These are phyloP conservation scores for Promerops cafer DNA, from an alignment of 2,113 vertebrate species.

Conservation along the genomic window DNA sequence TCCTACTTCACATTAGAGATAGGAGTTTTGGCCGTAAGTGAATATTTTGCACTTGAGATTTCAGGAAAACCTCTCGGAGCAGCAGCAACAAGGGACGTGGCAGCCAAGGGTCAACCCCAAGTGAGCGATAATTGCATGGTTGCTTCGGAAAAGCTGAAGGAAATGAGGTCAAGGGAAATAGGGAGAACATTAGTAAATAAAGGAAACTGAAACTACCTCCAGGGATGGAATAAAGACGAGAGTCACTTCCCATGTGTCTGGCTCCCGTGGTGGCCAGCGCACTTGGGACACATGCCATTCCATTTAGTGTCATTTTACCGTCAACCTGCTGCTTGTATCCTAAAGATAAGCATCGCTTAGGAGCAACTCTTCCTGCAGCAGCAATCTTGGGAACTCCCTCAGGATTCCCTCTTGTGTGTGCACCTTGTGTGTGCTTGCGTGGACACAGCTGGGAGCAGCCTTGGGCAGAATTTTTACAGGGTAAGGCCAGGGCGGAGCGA, in stretches of 20 bases:
- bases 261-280: constrained; percentile 25
- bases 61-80: not conserved
- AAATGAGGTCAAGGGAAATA: constrained; percentile 66
- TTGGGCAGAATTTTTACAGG: not conserved
- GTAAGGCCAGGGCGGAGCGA: not conserved
- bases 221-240: constrained; percentile 61
- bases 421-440: not conserved
- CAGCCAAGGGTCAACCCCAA: constrained; percentile 25
- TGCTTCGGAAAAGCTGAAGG: constrained; percentile 46
- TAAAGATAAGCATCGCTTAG: constrained; percentile 52
- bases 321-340: constrained; percentile 51
- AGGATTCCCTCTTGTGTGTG: constrained; percentile 23
- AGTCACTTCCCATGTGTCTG: constrained; percentile 64
- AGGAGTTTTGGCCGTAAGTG: not conserved
- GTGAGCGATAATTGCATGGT: constrained; percentile 24
- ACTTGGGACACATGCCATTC: constrained; percentile 51
- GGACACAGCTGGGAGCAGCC: not conserved
- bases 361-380: constrained; percentile 46
- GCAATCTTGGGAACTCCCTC: constrained; percentile 26
- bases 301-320: constrained; percentile 43
- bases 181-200: constrained; percentile 62
- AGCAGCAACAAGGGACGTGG: not conserved
- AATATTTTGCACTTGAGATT: not conserved
- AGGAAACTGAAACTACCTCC: constrained; percentile 59
- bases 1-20: not conserved